Conservation (phyloP, 2,113 vertebrate genomes). For the Prionailurus bengalensis region DNA sequence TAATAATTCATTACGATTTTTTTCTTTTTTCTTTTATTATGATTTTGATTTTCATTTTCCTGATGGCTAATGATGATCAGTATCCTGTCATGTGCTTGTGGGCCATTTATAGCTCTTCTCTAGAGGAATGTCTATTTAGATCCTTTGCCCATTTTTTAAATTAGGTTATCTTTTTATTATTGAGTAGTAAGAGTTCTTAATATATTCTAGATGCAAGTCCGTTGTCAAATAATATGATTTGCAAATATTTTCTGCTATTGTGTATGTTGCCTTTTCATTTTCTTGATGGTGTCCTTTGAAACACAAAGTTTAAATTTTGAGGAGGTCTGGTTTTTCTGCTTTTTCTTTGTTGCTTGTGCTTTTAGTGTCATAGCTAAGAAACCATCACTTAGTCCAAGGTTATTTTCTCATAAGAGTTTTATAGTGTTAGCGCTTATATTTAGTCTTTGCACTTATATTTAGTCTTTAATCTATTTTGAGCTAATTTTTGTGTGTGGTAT, state of each 20-base stretch:
- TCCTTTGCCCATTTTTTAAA: neutral
- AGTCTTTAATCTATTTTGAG: neutral
- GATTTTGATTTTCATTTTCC: neutral
- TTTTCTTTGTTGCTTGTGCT: neutral
- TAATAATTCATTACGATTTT: neutral
- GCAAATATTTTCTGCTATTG: neutral
- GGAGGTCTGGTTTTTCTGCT: neutral
- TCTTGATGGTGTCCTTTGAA: neutral
- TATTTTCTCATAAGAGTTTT: neutral
- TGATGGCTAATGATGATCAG: neutral
- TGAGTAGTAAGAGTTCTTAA: neutral
- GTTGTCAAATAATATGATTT: neutral
- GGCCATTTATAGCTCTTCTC: constrained; percentile 11
- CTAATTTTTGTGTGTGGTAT: neutral
- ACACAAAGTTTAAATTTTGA: neutral
- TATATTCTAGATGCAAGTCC: neutral
- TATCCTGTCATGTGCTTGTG: neutral
- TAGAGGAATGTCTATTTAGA: neutral
- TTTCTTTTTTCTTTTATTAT: neutral
- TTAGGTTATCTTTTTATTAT: neutral
- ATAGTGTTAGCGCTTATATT: neutral
- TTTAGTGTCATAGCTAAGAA: neutral
- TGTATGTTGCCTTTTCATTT: neutral
- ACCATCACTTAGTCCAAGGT: neutral
- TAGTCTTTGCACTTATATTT: neutral